Conservation (phyloP, 64 coral and sea anemone species). For the Montipora foliosa region DNA sequence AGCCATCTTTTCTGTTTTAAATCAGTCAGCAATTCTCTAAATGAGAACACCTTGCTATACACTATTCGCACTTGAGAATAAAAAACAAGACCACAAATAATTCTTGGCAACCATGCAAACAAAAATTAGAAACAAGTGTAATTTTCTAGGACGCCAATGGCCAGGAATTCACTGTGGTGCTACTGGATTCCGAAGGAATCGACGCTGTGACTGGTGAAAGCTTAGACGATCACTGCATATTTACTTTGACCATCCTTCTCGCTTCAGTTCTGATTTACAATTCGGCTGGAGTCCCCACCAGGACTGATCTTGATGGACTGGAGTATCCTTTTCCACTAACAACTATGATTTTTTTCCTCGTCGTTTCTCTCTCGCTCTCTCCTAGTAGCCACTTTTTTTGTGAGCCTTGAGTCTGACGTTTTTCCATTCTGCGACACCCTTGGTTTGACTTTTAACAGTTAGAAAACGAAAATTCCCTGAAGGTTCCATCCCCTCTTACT, state of each 20-base stretch:
- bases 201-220: slow-evolving; percentile 25
- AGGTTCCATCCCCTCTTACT: not conserved
- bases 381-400: not conserved
- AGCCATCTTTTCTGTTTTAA: too few species aligned
- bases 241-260: slow-evolving; percentile 53
- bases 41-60: too few species aligned
- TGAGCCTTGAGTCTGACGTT: not conserved
- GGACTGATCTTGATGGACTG: slow-evolving; percentile 40
- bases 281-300: slow-evolving; percentile 30
- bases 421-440: too few species aligned
- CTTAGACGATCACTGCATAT: slow-evolving; percentile 50
- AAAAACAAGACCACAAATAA: not conserved
- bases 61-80: not conserved
- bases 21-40: too few species aligned
- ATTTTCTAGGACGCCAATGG: slow-evolving; percentile 28
- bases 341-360: not conserved
- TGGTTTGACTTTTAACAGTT: not conserved
- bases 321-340: slow-evolving; percentile 32
- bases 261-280: slow-evolving; percentile 55
- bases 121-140: too few species aligned
- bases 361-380: not conserved
- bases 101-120: not conserved
- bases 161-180: slow-evolving; percentile 44
- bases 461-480: not conserved
- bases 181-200: slow-evolving; percentile 55